These are phyloP conservation scores for Trimorus sp. DNA, from an alignment of 2,888 invertebrate species.

Conservation along the genomic window DNA sequence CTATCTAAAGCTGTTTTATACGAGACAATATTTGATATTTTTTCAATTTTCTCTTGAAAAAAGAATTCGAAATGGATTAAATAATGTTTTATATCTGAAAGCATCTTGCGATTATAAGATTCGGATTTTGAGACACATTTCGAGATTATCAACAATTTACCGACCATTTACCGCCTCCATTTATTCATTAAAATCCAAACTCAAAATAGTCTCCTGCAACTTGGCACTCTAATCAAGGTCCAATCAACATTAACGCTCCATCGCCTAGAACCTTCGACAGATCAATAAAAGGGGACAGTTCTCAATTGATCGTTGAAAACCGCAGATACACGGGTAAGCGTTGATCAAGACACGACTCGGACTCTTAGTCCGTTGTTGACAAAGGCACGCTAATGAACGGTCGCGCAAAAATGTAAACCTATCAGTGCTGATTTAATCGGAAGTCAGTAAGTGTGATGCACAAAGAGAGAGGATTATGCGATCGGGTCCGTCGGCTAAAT, in stretches of 20 bases:
- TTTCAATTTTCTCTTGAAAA: no score
- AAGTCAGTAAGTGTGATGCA: constrained; percentile 57
- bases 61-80: no score
- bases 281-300: neutral
- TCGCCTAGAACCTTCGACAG: neutral
- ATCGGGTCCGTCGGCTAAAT: constrained; percentile 55
- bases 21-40: no score
- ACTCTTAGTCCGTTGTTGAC: constrained; percentile 8
- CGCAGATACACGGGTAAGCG: constrained; percentile 6
- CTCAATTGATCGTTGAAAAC: neutral
- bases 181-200: no score
- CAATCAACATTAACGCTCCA: neutral
- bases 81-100: no score
- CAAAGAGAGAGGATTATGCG: constrained; percentile 57
- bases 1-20: no score
- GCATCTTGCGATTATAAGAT: no score
- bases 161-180: no score
- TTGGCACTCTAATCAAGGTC: no score
- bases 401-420: constrained; percentile 43
- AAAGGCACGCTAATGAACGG: constrained; percentile 37
- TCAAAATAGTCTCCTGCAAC: no score
- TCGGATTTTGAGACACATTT: no score
- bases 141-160: no score
- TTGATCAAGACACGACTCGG: constrained; percentile 9
- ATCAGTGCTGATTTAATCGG: constrained; percentile 57